Conservation (phyloP, 2,888 invertebrate species). For the Bombyx huttoni region DNA sequence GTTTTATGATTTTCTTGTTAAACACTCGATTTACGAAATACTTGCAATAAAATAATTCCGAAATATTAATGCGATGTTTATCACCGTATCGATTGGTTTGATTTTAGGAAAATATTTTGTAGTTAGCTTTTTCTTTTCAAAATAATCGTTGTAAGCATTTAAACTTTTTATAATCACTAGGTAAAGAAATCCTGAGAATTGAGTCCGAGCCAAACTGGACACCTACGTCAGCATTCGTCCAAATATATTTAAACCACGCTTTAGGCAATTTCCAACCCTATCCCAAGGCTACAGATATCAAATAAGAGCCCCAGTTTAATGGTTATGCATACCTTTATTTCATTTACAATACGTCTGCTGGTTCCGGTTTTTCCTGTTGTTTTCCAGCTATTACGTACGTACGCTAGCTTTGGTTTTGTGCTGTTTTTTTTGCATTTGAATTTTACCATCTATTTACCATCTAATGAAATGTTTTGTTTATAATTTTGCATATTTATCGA, state of each 20-base stretch:
- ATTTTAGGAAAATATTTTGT: no score
- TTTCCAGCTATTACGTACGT: constrained; percentile 10
- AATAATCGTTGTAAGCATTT: no score
- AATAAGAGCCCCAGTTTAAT: constrained; percentile 2
- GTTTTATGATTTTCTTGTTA: neutral
- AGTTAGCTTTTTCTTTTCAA: no score
- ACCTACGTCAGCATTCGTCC: constrained; percentile 11
- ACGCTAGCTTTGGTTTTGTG: neutral
- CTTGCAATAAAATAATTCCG: no score
- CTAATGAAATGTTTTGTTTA: neutral
- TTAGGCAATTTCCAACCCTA: constrained; percentile 6
- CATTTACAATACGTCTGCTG: constrained; percentile 18
- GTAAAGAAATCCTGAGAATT: neutral
- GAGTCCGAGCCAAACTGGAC: constrained; percentile 9
- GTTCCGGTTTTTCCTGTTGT: constrained; percentile 9
- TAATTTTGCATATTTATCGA: no score
- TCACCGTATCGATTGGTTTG: no score
- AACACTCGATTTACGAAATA: no score
- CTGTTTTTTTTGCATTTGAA: neutral
- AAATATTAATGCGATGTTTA: no score
- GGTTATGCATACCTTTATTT: constrained; percentile 23
- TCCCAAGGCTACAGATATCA: constrained; percentile 1
- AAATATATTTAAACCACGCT: constrained; percentile 6
- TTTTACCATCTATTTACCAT: neutral
- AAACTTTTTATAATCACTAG: no score